Percentiles rank a stretch among this genome's conserved stretches.
These are phyloP conservation scores for Mesaphorura yosii DNA, from an alignment of 1,140 invertebrate genomes.

Conservation along the genomic window DNA sequence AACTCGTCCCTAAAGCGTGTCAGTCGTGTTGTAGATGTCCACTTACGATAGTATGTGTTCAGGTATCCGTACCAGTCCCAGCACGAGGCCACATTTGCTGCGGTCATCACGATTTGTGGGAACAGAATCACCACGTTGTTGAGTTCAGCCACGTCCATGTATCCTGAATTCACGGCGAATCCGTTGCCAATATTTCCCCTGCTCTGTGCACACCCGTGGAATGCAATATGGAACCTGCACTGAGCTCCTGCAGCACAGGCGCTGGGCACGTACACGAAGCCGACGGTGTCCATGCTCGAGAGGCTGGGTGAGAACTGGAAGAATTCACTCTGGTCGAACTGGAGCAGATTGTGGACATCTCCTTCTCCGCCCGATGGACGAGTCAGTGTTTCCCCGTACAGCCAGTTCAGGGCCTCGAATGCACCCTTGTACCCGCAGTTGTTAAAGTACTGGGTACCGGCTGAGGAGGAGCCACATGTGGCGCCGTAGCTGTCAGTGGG, in stretches of 20 bases:
- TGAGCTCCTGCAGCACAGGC: constrained; percentile 31
- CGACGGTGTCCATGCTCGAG: constrained; percentile 34
- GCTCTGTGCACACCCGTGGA: constrained; percentile 38
- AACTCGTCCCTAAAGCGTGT: no score
- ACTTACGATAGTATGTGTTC: constrained; percentile 22
- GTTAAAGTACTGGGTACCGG: constrained; percentile 32
- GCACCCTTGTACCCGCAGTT: constrained; percentile 38
- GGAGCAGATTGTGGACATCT: constrained; percentile 24
- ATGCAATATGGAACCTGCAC: constrained; percentile 38
- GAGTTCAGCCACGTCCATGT: constrained; percentile 38
- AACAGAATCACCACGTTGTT: constrained; percentile 40
- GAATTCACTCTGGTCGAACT: constrained; percentile 36
- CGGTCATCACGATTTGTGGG: constrained; percentile 34
- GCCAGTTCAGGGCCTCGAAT: constrained; percentile 36
- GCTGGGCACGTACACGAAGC: constrained; percentile 36
- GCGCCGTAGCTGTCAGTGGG: constrained; percentile 37
- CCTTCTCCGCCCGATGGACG: constrained; percentile 10
- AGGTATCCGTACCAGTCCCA: constrained; percentile 38
- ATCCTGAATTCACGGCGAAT: constrained; percentile 36
- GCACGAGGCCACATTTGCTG: constrained; percentile 36
- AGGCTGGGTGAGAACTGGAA: constrained; percentile 31
- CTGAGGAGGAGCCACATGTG: constrained; percentile 31
- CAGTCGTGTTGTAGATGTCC: no score
- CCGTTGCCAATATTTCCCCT: constrained; percentile 20
- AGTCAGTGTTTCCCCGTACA: constrained; percentile 34